Percentiles rank a stretch among this genome's conserved stretches.
phyloP scores from a whole-genome alignment of 2,113 vertebrate species.

The Gallinago media region DNA sequence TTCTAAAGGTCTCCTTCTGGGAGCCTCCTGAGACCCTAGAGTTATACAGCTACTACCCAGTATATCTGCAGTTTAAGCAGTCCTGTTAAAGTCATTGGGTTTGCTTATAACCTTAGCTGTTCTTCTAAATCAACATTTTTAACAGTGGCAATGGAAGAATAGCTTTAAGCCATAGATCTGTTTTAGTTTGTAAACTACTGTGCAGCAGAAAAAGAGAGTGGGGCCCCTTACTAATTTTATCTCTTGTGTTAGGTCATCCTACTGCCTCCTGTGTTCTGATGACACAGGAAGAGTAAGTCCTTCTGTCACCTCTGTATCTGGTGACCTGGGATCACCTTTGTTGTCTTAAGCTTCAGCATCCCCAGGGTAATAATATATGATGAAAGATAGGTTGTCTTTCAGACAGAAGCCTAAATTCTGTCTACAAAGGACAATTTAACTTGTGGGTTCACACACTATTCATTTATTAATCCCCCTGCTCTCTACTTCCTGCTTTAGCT shows the following conservation, averaged over 20 bases:
- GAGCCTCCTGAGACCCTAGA: neutral
- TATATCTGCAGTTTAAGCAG: neutral
- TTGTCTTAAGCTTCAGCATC: neutral
- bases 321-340: neutral
- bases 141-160: neutral
- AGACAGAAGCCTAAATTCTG: neutral
- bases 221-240: neutral
- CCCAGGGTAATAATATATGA: neutral
- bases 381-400: neutral
- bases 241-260: neutral
- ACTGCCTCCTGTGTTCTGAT: conserved; percentile 5
- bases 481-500: neutral
- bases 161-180: neutral
- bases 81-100: neutral
- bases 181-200: neutral
- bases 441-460: neutral
- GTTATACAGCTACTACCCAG: neutral
- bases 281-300: neutral
- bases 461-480: neutral
- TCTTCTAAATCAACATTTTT: neutral
- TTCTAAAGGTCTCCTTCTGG: neutral
- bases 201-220: neutral
- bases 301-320: neutral
- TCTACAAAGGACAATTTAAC: neutral
- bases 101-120: neutral